Base-by-base conservation (phyloP, 1,140 invertebrate species). In the Procambarus virginalis region DNA sequence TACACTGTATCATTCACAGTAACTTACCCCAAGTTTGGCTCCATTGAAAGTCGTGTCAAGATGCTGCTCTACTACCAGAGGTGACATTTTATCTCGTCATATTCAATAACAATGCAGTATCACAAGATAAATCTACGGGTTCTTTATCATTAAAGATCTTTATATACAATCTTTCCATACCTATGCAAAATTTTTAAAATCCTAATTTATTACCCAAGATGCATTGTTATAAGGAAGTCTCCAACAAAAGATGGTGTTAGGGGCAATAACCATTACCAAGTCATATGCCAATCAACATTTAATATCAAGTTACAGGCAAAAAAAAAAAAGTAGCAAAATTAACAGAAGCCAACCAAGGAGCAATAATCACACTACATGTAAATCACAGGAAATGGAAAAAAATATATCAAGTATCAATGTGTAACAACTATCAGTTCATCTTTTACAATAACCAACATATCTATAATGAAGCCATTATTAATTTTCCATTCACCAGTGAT, bases 1-100 rank as follows among this genome's bases (percentile, higher is more conserved):
- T 86, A 79, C 85, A 80, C 85, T 86, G 85, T 60, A 80, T 45
- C 85, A 86, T 86, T 86, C 77, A 68, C 85, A 79, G 85, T 55
- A 77, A 86, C 68, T 76, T 80, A 80, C 85, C 85, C 85, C 85
- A 86, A 86, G 85, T 86, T 86, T 86, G 85, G 85, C 85, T 86
- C 85, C 85, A 86, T 14, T 73, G 68, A 84, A 55, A 84, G 82
- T 84, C 81, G 20, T 75, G 22, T 78, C 46, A 78, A 3, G 3
- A 75, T 9, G 82, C 58, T 73, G 60, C 68, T 51, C 51, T 73
- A 84, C 22, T 48, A 70, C 46, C 68, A 49, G 45, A 73, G 68
- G 12, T 68, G 34, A 51, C 48, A 34, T 0, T 34, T 73, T n/a
- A 6, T 73, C 10, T 51, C 46, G 48, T 22, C 12, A 22, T 75